These are phyloP conservation scores for Prorops nasuta DNA, from an alignment of 1,140 invertebrate genomes.

Conservation along the genomic window DNA sequence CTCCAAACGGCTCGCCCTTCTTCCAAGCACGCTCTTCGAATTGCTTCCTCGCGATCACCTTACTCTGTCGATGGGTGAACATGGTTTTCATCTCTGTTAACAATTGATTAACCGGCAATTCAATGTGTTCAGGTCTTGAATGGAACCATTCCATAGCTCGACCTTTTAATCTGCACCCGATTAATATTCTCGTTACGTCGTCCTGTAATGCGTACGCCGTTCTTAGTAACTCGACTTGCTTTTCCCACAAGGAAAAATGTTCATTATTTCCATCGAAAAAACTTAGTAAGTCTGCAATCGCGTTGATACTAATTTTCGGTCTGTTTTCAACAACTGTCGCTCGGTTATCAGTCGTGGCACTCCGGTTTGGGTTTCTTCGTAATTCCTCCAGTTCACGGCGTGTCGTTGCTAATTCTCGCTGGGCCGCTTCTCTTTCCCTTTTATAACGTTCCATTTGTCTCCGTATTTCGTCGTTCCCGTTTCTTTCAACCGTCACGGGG, in stretches of 20 bases:
- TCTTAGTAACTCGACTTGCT: background rate
- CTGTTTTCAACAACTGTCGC: background rate
- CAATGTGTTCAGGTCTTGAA: constrained; percentile 6
- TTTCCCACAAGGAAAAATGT: background rate
- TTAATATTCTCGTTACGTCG: constrained; percentile 2
- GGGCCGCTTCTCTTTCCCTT: background rate
- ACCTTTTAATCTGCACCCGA: constrained; percentile 8
- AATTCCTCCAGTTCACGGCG: constrained; percentile 6
- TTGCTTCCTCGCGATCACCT: background rate
- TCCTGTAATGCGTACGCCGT: constrained; percentile 5
- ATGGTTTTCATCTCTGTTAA: constrained; percentile 4
- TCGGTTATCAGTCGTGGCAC: background rate
- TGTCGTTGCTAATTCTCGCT: constrained; percentile 1
- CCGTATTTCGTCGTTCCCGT: background rate
- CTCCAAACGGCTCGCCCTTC: background rate
- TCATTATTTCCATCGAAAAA: background rate
- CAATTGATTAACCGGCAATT: constrained; percentile 1
- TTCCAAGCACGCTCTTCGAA: constrained; percentile 8
- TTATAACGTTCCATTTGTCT: background rate
- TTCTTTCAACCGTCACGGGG: background rate
- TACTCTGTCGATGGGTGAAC: constrained; percentile 8
- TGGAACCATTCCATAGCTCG: constrained; percentile 13
- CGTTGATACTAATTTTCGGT: background rate
- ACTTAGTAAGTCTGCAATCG: background rate
- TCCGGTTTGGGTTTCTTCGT: background rate